Base-by-base conservation (phyloP, 1,140 invertebrate species). In the Chionoecetes opilio region DNA sequence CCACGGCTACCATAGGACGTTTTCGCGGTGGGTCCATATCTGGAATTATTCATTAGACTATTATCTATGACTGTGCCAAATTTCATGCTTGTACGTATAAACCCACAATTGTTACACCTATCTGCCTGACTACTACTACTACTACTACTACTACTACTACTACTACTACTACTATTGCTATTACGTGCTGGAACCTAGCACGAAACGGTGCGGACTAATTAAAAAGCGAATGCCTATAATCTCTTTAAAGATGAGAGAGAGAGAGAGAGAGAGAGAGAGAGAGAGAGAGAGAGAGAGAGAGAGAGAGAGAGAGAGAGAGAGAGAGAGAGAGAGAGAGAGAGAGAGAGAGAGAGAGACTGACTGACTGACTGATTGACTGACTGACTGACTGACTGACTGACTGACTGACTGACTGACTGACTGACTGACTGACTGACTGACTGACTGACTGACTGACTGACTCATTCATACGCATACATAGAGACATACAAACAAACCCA, bases 361-460 rank as follows among this genome's bases (percentile, higher is more conserved):
- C 14, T 63, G 89, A 91, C n/a, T 17, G 89, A 91, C n/a, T 63
- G 89, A 32, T 11, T 63, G 46, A 63, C 89, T 91, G 89, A 32
- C 89, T 91, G 46, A 63, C 89, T 90, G 88, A 90, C 88, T 63
- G 88, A 90, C 88, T 90, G 88, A 53, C 88, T 90, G 88, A 90
- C 41, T 90, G 88, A 90, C 88, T 63, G 88, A 90, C 41, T 63
- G 88, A 90, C 88, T 90, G 88, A 63, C 88, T 89, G 87, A 89
- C 87, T 89, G 87, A 89, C 87, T 89, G 87, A 89, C 87, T 41
- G 37, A 89, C 87, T 89, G 87, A 89, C 87, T 89, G 87, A 89
- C 87, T 89, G 87, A 89, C 87, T 89, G 87, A 89, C 87, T 89
- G 87, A 89, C 87, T 89, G 87, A 89, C 87, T 89, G 31, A 88